Percentiles rank a stretch among this genome's conserved stretches.
These are phyloP conservation scores for Hafferia zeledoni DNA, from an alignment of 2,797 vertebrate species.

Conservation along the genomic window DNA sequence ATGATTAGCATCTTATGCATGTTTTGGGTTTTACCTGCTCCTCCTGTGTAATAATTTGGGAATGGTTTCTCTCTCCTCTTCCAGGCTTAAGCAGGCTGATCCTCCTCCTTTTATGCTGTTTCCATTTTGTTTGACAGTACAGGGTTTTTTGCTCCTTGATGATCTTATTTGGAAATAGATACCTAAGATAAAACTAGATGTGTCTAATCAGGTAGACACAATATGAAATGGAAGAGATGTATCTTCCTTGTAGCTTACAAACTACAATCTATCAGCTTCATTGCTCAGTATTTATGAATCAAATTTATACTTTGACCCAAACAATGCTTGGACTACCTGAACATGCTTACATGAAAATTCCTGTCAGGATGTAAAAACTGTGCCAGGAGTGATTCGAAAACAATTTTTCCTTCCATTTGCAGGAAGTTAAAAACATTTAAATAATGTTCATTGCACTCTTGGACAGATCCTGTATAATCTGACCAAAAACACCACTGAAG, in stretches of 20 bases:
- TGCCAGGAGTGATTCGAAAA: background rate
- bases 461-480: background rate
- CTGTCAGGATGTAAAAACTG: background rate
- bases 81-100: background rate
- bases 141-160: background rate
- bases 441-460: background rate
- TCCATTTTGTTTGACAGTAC: background rate
- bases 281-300: background rate
- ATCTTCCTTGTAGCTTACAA: background rate
- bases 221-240: background rate
- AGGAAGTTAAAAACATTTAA: background rate
- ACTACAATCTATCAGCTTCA: background rate
- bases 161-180: background rate
- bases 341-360: background rate
- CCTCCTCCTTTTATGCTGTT: background rate
- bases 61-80: background rate
- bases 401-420: background rate
- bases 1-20: background rate
- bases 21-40: background rate
- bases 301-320: background rate
- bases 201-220: background rate
- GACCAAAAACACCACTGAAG: background rate
- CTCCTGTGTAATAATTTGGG: background rate
- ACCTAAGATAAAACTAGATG: background rate
- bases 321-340: background rate